Base-by-base conservation (phyloP, 2,888 invertebrate species). In the Hybos culiciformis region DNA sequence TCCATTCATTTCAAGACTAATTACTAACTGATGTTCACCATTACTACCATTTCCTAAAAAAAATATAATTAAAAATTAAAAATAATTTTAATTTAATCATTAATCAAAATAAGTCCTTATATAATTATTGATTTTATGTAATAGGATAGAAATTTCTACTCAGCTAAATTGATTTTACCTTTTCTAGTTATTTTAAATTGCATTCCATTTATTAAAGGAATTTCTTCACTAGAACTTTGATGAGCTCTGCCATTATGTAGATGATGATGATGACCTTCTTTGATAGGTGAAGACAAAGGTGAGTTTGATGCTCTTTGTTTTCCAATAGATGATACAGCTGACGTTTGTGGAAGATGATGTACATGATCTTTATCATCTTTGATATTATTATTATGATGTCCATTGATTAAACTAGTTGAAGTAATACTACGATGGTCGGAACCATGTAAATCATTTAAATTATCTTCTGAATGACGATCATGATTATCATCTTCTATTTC, bases 1-100 rank as follows among this genome's bases (percentile, higher is more conserved):
- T 36, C 96, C 96, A 62, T 97, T 94, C 48, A 97, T 73, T 66
- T 97, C 93, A 81, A 98, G 90, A 57, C 88, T 90, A 24, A 97
- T 92, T 31, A 86, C 83, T 50, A 97, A 69, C 43, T 93, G 91
- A 58, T 82, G 87, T 59, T 91, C 88, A 9, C 85, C 83, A 53
- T 81, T 83, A 50, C 76, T 74, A 20, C 83, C 80, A 58, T 86
- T 87, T 53, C 83, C 92, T 88, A 67, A 0, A 68, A 70, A 47
- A 52, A 43, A 47, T 42, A 29, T 46, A 17, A 40, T n/a, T 32
- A 31, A 33, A 17, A 21, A 29, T 31, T 34, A 12, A 2, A 14
- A 26, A 9, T 17, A 12, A 31, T 31, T 12, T n/a, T 12, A 5
- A 31, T 31, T 12, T 12, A 24, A 6, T 21, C 15, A 12, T 38